These are phyloP conservation scores for Toxonevra muliebris DNA, from an alignment of 2,888 invertebrate species.

Conservation along the genomic window DNA sequence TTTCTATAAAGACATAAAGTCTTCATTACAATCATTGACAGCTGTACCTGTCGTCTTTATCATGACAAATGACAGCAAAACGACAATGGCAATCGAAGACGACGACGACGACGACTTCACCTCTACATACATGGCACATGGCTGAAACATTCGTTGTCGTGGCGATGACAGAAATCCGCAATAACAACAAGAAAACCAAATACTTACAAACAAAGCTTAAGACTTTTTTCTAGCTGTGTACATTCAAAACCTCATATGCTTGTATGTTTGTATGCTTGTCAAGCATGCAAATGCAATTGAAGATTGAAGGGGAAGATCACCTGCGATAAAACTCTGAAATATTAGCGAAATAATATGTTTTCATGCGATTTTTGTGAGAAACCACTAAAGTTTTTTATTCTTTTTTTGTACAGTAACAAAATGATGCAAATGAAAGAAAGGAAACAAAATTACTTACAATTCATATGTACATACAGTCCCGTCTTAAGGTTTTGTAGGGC, in stretches of 20 bases:
- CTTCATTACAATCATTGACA: conserved; percentile 41
- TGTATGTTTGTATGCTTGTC: background rate
- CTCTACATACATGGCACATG: too few relatives aligned
- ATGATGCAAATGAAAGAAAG: too few relatives aligned
- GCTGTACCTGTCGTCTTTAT: conserved; percentile 43
- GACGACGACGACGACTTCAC: background rate
- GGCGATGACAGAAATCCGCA: too few relatives aligned
- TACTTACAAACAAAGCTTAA: background rate
- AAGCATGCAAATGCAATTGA: too few relatives aligned
- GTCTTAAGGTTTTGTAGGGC: too few relatives aligned
- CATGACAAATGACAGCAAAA: conserved; percentile 40
- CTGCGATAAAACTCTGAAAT: conserved; percentile 34
- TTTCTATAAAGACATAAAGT: conserved; percentile 30
- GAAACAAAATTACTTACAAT: too few relatives aligned
- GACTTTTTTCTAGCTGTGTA: background rate
- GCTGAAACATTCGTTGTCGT: too few relatives aligned
- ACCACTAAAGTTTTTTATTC: too few relatives aligned
- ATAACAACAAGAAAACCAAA: too few relatives aligned
- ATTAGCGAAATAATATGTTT: conserved; percentile 28
- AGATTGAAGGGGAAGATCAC: conserved; percentile 17
- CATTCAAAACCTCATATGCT: background rate
- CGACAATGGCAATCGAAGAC: conserved; percentile 20
- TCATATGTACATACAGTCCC: too few relatives aligned
- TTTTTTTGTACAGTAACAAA: too few relatives aligned
- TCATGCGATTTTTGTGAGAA: background rate